Evolutionary conservation across 2,797 vertebrate genomes (phyloP).

Genomic region (Pseudocheirus occidentalis): DNA sequence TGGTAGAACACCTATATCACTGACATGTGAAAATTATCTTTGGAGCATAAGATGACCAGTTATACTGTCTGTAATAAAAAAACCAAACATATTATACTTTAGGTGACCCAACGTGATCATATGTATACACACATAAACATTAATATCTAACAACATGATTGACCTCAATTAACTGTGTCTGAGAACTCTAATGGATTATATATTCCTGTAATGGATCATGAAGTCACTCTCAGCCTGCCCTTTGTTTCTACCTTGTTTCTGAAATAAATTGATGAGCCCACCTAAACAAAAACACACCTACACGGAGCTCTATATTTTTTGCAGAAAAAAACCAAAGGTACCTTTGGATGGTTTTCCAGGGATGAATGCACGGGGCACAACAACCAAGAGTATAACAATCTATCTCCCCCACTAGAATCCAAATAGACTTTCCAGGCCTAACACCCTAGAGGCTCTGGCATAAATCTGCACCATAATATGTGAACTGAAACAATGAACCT

Average conservation of each 20-base stretch:
- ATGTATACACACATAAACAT: conserved; percentile 25
- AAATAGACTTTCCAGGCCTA: neutral
- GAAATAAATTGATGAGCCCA: neutral
- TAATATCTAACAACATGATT: conserved; percentile 32
- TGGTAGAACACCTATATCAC: neutral
- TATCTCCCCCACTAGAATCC: neutral
- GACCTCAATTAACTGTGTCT: neutral
- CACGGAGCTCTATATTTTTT: neutral
- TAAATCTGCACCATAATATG: neutral
- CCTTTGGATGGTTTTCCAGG: neutral
- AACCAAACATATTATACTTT: conserved; percentile 16
- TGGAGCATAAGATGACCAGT: neutral
- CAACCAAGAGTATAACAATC: neutral
- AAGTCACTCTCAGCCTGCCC: neutral
- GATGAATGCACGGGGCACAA: neutral
- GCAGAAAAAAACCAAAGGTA: neutral
- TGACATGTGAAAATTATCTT: conserved; percentile 45
- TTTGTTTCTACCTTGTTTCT: neutral
- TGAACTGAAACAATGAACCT: neutral
- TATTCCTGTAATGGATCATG: neutral
- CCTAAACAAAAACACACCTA: neutral
- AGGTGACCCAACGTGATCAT: neutral
- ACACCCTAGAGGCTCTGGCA: neutral
- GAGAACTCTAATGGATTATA: conserved; percentile 27
- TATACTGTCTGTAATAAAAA: neutral